Percentiles rank a stretch among this genome's conserved stretches.
Evolutionary conservation across 1,140 invertebrate species (phyloP).

Genomic region (Leptinotarsa texana): DNA sequence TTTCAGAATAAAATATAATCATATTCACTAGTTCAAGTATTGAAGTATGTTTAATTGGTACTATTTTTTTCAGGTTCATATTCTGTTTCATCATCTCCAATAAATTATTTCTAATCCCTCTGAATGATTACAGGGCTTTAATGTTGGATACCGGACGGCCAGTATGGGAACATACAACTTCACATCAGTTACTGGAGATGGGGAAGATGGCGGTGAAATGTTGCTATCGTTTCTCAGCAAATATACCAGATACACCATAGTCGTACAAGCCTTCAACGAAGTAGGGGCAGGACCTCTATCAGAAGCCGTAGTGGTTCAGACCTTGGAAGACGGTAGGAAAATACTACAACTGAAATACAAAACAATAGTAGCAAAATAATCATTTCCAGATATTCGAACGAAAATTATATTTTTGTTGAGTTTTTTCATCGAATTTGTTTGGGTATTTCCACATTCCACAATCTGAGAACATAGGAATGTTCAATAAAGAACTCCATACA

Average conservation of each 20-base stretch:
- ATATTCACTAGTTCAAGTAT: too few species aligned
- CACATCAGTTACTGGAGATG: constrained; percentile 70
- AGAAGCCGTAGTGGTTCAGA: constrained; percentile 73
- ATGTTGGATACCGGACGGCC: constrained; percentile 61
- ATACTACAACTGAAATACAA: neutral
- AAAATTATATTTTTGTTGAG: too few species aligned
- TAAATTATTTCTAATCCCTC: neutral
- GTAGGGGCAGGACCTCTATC: constrained; percentile 80
- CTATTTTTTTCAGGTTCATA: too few species aligned
- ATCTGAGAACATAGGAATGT: too few species aligned
- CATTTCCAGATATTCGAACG: too few species aligned
- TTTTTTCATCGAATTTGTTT: too few species aligned
- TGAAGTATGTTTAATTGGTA: too few species aligned
- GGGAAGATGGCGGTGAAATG: constrained; percentile 69
- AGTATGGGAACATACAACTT: constrained; percentile 65
- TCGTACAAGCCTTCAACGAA: constrained; percentile 85
- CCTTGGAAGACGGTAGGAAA: constrained; percentile 77
- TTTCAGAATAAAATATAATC: too few species aligned
- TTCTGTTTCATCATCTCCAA: too few species aligned
- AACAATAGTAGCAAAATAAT: neutral
- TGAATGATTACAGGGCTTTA: constrained; percentile 60
- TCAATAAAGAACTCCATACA: too few species aligned
- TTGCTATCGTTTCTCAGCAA: constrained; percentile 70
- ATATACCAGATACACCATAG: constrained; percentile 78
- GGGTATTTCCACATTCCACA: too few species aligned